Percentiles rank a stretch among this genome's conserved stretches.
These are phyloP conservation scores for Okapia johnstoni DNA, from an alignment of 2,113 vertebrate species.

Conservation along the genomic window DNA sequence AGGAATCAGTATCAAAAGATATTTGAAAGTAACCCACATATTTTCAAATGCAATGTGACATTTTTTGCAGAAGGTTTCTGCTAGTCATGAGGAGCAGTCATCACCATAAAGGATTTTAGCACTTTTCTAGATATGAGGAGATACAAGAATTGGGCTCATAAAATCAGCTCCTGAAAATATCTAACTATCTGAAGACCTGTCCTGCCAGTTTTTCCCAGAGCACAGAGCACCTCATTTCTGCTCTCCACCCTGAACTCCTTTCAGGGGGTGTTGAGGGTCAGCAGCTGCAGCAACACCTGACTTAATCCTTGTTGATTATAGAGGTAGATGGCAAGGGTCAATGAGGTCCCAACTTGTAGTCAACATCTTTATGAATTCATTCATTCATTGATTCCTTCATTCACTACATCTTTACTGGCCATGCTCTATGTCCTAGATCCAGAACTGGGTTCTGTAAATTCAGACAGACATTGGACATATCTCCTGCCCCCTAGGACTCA, in stretches of 20 bases:
- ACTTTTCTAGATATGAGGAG: not conserved
- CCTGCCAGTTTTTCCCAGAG: not conserved
- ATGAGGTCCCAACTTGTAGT: not conserved
- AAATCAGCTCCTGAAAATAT: not conserved
- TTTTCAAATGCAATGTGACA: not conserved
- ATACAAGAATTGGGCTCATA: not conserved
- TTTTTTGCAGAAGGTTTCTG: not conserved
- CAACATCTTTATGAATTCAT: not conserved
- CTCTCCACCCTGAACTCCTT: not conserved
- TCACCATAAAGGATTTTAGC: not conserved
- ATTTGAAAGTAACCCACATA: not conserved
- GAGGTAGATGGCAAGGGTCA: not conserved
- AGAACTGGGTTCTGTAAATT: not conserved
- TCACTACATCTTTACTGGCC: not conserved
- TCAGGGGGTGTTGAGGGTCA: not conserved
- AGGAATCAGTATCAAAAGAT: not conserved
- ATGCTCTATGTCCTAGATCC: not conserved
- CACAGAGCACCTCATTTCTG: not conserved
- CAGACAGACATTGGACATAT: too few species aligned
- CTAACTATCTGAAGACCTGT: not conserved
- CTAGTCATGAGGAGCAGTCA: not conserved
- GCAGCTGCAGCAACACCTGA: not conserved
- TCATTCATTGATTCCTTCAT: not conserved
- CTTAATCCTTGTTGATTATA: not conserved
- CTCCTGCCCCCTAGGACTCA: not conserved